Conservation (phyloP, 2,888 invertebrate species). For the Sussaba pulchella region DNA sequence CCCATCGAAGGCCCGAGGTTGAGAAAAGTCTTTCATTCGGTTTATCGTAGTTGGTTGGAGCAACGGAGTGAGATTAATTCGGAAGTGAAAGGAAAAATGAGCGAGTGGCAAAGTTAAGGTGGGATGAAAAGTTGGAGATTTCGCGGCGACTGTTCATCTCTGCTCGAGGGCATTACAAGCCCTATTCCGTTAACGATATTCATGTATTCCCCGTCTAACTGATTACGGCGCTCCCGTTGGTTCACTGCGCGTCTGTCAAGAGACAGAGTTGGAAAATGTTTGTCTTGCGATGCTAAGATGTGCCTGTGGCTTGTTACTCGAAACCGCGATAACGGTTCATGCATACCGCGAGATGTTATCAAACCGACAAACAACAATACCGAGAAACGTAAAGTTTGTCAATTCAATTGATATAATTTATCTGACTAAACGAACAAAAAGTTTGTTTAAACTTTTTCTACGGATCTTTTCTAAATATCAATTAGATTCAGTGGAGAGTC, state of each 20-base stretch:
- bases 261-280: conserved; percentile 28
- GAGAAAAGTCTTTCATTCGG: neutral
- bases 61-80: neutral
- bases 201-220: conserved; percentile 45
- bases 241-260: neutral
- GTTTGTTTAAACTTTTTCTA: too few species aligned
- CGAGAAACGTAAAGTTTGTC: neutral
- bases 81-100: neutral
- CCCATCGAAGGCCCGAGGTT: neutral
- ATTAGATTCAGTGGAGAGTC: too few species aligned
- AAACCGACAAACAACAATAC: neutral
- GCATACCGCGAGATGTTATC: conserved; percentile 2
- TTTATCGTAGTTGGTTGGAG: conserved; percentile 14
- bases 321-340: conserved; percentile 15
- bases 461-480: too few species aligned
- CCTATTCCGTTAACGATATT: conserved; percentile 54
- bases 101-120: neutral
- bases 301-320: conserved; percentile 1
- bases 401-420: too few species aligned
- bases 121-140: conserved; percentile 39
- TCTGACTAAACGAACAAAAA: too few species aligned
- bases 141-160: conserved; percentile 7
- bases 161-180: conserved; percentile 33
- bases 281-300: conserved; percentile 31
- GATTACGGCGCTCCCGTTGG: conserved; percentile 17